Evolutionary conservation across 2,888 invertebrate species (phyloP).

Genomic region (Baccha elongata): DNA sequence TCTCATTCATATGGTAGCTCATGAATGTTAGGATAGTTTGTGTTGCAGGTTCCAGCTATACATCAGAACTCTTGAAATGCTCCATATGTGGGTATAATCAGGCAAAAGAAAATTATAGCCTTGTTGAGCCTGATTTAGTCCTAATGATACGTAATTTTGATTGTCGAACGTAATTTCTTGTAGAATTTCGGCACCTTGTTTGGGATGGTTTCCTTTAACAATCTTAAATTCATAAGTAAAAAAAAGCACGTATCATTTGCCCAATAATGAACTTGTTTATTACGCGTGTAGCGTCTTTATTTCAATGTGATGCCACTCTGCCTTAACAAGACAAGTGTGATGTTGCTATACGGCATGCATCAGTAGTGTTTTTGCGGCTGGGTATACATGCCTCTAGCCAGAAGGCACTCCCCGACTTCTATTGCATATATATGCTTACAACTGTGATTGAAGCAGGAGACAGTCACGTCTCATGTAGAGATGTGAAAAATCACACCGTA

Average conservation of each 20-base stretch:
- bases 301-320: constrained; percentile 2
- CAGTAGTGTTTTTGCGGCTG: neutral
- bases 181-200: constrained; percentile 73
- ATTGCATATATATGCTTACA: constrained; percentile 42
- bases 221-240: constrained; percentile 3
- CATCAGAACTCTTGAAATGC: neutral
- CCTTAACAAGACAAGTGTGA: constrained; percentile 61
- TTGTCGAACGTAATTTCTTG: constrained; percentile 77
- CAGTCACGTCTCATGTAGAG: constrained; percentile 66
- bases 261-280: constrained; percentile 44
- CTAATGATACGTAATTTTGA: constrained; percentile 80
- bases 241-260: constrained; percentile 35
- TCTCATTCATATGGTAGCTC: constrained; percentile 1
- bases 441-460: constrained; percentile 51
- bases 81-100: constrained; percentile 66
- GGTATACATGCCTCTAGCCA: constrained; percentile 30
- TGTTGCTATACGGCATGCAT: constrained; percentile 32
- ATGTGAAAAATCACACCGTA: constrained; percentile 69
- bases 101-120: constrained; percentile 76
- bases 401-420: constrained; percentile 58
- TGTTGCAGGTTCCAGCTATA: constrained; percentile 11
- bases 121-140: constrained; percentile 77
- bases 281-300: constrained; percentile 52
- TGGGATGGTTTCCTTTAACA: constrained; percentile 38
- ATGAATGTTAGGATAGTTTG: constrained; percentile 27